Evolutionary conservation across 2,797 vertebrate genomes (phyloP).

Genomic region (Acrossocheilus fasciatus): DNA sequence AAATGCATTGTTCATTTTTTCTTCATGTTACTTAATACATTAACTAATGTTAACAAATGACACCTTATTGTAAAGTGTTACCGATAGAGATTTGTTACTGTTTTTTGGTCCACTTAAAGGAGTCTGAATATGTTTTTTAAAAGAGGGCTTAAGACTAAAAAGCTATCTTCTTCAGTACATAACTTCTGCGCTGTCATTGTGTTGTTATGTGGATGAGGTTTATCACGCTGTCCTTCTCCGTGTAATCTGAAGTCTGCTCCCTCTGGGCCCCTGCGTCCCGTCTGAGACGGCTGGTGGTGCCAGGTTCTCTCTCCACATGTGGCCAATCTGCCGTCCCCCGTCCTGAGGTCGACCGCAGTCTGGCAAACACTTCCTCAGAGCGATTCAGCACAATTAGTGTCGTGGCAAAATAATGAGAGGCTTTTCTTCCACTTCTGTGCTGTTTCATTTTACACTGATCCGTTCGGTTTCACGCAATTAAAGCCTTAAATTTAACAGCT

Average conservation of each 20-base stretch:
- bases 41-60: too few species aligned
- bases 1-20: too few species aligned
- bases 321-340: constrained; percentile 44
- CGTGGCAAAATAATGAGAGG: constrained; percentile 67
- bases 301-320: constrained; percentile 40
- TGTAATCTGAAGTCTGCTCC: background rate
- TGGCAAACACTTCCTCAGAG: constrained; percentile 53
- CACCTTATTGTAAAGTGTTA: too few species aligned
- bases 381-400: constrained; percentile 66
- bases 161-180: background rate
- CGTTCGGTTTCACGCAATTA: constrained; percentile 55
- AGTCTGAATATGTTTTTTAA: background rate
- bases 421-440: constrained; percentile 54
- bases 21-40: too few species aligned
- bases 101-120: background rate
- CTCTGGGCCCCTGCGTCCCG: background rate
- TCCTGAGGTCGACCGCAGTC: constrained; percentile 62
- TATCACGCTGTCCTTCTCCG: background rate
- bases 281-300: constrained; percentile 42
- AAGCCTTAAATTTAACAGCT: constrained; percentile 60
- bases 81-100: background rate
- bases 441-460: constrained; percentile 57
- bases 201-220: background rate
- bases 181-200: background rate
- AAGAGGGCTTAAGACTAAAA: background rate